A percentile compares a stretch with the other conserved stretches of the same genome.
Evolutionary conservation across 2,797 vertebrate genomes (phyloP).

Genomic region (Scarus forsteni): DNA sequence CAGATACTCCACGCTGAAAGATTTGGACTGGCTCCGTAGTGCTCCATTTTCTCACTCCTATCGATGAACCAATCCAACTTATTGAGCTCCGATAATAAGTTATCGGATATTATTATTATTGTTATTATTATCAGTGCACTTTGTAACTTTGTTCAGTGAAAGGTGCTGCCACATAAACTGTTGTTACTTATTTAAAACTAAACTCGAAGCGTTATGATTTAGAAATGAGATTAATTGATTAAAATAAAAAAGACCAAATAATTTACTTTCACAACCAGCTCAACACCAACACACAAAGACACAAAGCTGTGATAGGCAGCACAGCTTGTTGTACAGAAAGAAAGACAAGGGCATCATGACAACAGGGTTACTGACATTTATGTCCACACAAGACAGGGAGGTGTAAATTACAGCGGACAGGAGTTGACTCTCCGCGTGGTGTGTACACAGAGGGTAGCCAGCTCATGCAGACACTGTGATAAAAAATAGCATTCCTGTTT

Average conservation of each 20-base stretch:
- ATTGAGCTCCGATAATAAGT: too few species aligned
- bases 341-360: constrained; percentile 24
- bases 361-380: constrained; percentile 53
- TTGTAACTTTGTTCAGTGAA: too few species aligned
- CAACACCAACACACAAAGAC: constrained; percentile 14
- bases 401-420: constrained; percentile 63
- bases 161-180: too few species aligned
- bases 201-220: too few species aligned
- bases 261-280: constrained; percentile 19
- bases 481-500: neutral
- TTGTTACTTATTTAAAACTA: too few species aligned
- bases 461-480: constrained; percentile 23
- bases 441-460: constrained; percentile 5
- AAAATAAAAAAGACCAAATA: neutral
- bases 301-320: constrained; percentile 21
- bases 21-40: constrained; percentile 30
- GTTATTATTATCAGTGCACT: too few species aligned
- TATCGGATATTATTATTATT: too few species aligned
- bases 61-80: too few species aligned
- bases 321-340: constrained; percentile 23
- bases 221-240: too few species aligned
- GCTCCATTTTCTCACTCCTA: constrained; percentile 14
- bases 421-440: constrained; percentile 28
- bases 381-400: constrained; percentile 44
- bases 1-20: constrained; percentile 52